Evolutionary conservation across 2,888 invertebrate species (phyloP).

Genomic region (Spisula solida): DNA sequence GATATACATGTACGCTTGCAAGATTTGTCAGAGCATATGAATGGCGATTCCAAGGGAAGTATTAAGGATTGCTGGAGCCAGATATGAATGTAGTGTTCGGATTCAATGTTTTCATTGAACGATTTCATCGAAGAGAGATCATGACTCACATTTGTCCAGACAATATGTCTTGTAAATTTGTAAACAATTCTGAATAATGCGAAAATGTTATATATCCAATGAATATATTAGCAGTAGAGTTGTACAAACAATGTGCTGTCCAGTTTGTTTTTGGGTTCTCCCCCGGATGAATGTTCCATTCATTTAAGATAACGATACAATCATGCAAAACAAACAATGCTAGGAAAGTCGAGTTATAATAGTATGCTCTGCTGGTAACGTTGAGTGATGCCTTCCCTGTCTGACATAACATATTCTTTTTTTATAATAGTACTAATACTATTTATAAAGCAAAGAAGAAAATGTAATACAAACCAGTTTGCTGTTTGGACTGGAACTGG

Average conservation of each 20-base stretch:
- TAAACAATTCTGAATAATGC: not conserved
- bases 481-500: too few species aligned
- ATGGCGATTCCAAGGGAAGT: not conserved
- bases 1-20: too few species aligned
- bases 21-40: not conserved
- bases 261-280: not conserved
- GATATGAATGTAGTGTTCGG: not conserved
- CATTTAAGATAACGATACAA: not conserved
- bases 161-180: not conserved
- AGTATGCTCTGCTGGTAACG: too few species aligned
- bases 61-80: not conserved
- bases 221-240: conserved; percentile 3
- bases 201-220: not conserved
- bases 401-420: too few species aligned
- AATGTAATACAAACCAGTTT: too few species aligned
- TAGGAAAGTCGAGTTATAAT: too few species aligned
- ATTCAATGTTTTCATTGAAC: not conserved
- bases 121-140: not conserved
- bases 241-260: not conserved
- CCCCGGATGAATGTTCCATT: not conserved
- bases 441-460: too few species aligned
- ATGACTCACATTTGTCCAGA: not conserved
- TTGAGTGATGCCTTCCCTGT: too few species aligned
- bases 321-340: too few species aligned
- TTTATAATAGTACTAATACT: too few species aligned